phyloP scores from a whole-genome alignment of 2,888 invertebrate species.

The Drosophila diplacantha region DNA sequence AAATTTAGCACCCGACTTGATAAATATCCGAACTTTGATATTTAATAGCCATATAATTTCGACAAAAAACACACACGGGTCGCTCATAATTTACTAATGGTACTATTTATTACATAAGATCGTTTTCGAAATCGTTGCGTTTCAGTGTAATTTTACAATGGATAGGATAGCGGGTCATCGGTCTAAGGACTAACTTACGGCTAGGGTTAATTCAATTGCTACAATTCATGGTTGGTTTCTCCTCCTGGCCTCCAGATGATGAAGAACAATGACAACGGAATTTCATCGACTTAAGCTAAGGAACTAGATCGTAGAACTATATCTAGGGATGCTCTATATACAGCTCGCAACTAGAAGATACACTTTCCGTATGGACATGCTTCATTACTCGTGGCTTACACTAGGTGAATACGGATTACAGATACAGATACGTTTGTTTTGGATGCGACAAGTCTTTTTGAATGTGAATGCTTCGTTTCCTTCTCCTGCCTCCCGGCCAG shows the following conservation, averaged over 20 bases:
- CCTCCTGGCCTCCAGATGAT: conserved; percentile 28
- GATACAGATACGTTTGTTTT: conserved; percentile 63
- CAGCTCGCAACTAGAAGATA: conserved; percentile 64
- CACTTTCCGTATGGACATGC: conserved; percentile 61
- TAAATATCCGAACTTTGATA: conserved; percentile 34
- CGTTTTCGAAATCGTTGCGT: conserved; percentile 60
- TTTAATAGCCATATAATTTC: conserved; percentile 24
- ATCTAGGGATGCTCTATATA: conserved; percentile 42
- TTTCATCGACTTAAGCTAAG: conserved; percentile 44
- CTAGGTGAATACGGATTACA: conserved; percentile 47
- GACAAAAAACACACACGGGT: background rate
- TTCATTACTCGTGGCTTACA: conserved; percentile 58
- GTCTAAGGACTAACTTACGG: conserved; percentile 32
- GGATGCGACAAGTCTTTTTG: conserved; percentile 68
- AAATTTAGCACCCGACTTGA: conserved; percentile 33
- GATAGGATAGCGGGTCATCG: conserved; percentile 13
- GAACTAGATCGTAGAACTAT: conserved; percentile 43
- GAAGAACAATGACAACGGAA: conserved; percentile 60
- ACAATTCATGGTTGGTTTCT: conserved; percentile 16
- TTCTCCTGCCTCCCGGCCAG: background rate
- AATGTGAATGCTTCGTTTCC: conserved; percentile 64
- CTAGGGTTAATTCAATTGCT: conserved; percentile 17
- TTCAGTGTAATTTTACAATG: conserved; percentile 46
- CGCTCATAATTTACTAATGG: conserved; percentile 43
- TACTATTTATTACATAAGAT: conserved; percentile 54